phyloP scores from a whole-genome alignment of 2,797 vertebrate genomes.

The Phylloscopus collybita region DNA sequence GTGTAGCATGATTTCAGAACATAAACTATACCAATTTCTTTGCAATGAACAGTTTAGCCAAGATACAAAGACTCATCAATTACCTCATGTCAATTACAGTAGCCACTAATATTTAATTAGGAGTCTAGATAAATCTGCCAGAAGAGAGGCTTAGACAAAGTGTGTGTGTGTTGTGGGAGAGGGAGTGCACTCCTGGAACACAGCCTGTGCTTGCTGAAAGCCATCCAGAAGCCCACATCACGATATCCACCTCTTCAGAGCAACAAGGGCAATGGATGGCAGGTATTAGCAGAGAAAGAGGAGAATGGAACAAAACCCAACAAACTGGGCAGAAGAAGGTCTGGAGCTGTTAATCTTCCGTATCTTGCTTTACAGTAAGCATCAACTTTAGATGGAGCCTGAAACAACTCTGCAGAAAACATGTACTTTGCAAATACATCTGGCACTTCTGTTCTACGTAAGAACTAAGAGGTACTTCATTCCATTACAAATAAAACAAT shows the following conservation, averaged over 20 bases:
- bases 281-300: not conserved
- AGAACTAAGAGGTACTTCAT: constrained; percentile 31
- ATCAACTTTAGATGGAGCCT: not conserved
- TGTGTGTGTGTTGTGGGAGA: not conserved
- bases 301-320: not conserved
- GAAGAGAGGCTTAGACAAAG: not conserved
- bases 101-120: not conserved
- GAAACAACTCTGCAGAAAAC: not conserved
- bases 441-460: not conserved
- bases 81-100: not conserved
- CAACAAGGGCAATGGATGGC: too few relatives aligned
- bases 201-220: not conserved
- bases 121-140: not conserved
- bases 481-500: constrained; percentile 13
- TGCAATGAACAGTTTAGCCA: not conserved
- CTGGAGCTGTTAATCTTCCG: not conserved
- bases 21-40: not conserved
- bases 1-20: not conserved
- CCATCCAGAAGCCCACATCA: not conserved
- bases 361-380: not conserved
- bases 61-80: not conserved
- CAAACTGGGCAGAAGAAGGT: not conserved
- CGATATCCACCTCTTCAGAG: not conserved
- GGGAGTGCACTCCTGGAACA: not conserved
- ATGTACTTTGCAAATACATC: not conserved